Conservation (phyloP, 2,888 invertebrate species). For the Stegana nigrithorax region DNA sequence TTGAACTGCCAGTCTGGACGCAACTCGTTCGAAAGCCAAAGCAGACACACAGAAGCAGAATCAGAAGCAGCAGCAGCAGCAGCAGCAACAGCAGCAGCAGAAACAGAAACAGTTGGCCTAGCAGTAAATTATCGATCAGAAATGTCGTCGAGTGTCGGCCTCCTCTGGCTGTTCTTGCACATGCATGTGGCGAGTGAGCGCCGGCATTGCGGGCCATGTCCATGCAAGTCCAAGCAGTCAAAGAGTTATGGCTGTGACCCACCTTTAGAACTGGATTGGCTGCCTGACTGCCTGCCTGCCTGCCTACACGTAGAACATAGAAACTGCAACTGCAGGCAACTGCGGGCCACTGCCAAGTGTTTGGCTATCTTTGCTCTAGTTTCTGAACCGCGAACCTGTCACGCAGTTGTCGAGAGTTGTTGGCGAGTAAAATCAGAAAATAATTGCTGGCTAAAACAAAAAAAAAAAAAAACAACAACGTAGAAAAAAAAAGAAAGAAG, state of each 20-base stretch:
- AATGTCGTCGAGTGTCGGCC: slow-evolving; percentile 37
- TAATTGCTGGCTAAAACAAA: slow-evolving; percentile 56
- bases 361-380: slow-evolving; percentile 57
- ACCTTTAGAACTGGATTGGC: slow-evolving; percentile 57
- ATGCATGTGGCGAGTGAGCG: slow-evolving; percentile 21
- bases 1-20: not conserved
- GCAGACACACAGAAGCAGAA: no score
- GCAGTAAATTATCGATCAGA: slow-evolving; percentile 53
- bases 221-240: slow-evolving; percentile 20
- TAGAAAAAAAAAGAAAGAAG: no score
- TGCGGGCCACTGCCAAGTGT: slow-evolving; percentile 34
- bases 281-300: no score
- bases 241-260: slow-evolving; percentile 64
- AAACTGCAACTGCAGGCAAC: no score
- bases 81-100: no score
- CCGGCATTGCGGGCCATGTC: no score
- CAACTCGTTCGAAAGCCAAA: slow-evolving; percentile 11
- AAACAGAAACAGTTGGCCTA: slow-evolving; percentile 47
- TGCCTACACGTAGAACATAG: no score
- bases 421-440: slow-evolving; percentile 56
- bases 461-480: no score
- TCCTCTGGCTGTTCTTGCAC: slow-evolving; percentile 21
- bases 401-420: slow-evolving; percentile 39
- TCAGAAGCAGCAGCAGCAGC: no score
- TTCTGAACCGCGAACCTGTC: slow-evolving; percentile 61